phyloP scores from a whole-genome alignment of 2,797 vertebrate genomes.

The Vultur gryphus region DNA sequence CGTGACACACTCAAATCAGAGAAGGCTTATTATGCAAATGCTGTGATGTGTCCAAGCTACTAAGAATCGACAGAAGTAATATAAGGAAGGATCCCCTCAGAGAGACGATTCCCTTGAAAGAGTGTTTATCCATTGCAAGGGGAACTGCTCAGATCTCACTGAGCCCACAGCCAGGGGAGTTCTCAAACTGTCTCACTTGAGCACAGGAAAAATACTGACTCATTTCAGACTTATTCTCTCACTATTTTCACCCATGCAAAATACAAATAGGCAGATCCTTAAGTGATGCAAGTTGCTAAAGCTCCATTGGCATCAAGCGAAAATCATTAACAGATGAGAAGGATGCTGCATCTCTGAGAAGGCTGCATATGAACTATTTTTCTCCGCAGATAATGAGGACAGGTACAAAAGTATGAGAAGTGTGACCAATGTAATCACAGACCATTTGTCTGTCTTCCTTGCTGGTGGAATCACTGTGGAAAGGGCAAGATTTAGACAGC shows the following conservation, averaged over 20 bases:
- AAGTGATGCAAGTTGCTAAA: neutral
- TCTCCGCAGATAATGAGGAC: neutral
- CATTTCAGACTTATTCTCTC: neutral
- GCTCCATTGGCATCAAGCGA: neutral
- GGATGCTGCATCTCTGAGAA: neutral
- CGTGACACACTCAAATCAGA: neutral
- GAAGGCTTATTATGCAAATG: neutral
- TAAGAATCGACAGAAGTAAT: neutral
- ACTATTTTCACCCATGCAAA: neutral
- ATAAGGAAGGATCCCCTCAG: neutral
- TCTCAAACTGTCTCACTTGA: neutral
- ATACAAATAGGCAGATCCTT: neutral
- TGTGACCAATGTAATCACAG: neutral
- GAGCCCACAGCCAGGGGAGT: neutral
- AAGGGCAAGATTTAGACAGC: neutral
- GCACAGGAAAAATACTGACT: neutral
- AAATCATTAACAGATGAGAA: neutral
- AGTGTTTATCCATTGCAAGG: neutral
- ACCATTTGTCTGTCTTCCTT: neutral
- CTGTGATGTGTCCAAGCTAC: neutral
- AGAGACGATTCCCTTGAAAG: neutral
- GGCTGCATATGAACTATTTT: neutral
- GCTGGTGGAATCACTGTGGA: neutral
- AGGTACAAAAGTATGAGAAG: neutral
- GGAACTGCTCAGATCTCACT: neutral